A percentile compares a stretch with the other conserved stretches of the same genome.
Conservation (phyloP, 2,888 invertebrate species). For the Himalopsyche anomala region DNA sequence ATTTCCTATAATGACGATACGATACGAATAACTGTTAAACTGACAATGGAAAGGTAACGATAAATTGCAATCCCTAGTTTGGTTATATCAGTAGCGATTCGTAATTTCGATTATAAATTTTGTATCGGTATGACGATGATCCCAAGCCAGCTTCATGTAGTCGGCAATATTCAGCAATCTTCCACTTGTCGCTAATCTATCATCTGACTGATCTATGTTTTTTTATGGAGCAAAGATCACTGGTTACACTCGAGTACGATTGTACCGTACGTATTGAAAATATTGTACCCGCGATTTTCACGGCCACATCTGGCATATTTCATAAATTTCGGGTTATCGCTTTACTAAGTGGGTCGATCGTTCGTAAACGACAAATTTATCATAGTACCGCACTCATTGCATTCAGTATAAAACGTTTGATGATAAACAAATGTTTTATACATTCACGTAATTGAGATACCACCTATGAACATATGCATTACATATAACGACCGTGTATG, state of each 20-base stretch:
- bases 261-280: no score
- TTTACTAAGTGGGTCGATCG: neutral
- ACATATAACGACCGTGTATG: no score
- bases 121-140: neutral
- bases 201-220: neutral
- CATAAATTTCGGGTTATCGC: constrained; percentile 17
- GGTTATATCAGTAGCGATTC: constrained; percentile 2
- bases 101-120: constrained; percentile 5
- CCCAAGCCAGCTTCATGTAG: neutral
- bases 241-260: neutral
- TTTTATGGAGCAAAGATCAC: neutral
- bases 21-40: no score
- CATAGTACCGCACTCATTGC: neutral
- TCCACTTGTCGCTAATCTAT: constrained; percentile 38
- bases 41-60: no score
- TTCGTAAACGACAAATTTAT: neutral
- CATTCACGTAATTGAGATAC: no score
- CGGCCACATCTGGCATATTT: neutral
- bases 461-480: no score
- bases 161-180: constrained; percentile 34
- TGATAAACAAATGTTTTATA: neutral
- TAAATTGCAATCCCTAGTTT: no score
- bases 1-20: no score
- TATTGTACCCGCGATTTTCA: neutral
- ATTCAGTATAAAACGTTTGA: neutral